Conservation (phyloP, 2,888 invertebrate genomes). For the Macrosoma leucophasiata region DNA sequence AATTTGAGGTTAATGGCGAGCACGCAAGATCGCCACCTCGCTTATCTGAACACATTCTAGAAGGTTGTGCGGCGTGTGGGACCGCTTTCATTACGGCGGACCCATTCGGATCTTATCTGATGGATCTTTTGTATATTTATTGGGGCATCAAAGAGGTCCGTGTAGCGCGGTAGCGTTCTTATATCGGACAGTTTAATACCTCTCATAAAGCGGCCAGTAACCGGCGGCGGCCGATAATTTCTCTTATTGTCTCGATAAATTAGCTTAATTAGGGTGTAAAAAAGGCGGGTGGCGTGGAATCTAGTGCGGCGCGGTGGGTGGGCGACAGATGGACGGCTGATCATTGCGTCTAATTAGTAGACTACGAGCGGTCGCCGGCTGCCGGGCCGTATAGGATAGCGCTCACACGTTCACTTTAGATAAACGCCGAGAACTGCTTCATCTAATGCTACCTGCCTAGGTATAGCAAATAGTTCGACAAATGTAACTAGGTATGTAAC, state of each 20-base stretch:
- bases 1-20: slow-evolving; percentile 44
- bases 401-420: too few relatives aligned
- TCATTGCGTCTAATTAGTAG: slow-evolving; percentile 32
- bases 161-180: slow-evolving; percentile 68
- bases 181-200: slow-evolving; percentile 61
- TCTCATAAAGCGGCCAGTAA: slow-evolving; percentile 61
- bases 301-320: slow-evolving; percentile 66
- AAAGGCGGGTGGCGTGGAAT: slow-evolving; percentile 59
- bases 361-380: slow-evolving; percentile 15
- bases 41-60: slow-evolving; percentile 45
- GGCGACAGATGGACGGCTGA: slow-evolving; percentile 32
- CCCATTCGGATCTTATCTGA: slow-evolving; percentile 46
- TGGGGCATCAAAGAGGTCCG: slow-evolving; percentile 50
- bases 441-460: too few relatives aligned
- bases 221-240: slow-evolving; percentile 57
- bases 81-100: slow-evolving; percentile 21
- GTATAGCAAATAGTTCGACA: too few relatives aligned
- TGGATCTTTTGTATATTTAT: slow-evolving; percentile 64
- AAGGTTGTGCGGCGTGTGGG: slow-evolving; percentile 24
- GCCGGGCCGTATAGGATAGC: slow-evolving; percentile 14
- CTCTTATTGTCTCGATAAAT: slow-evolving; percentile 72
- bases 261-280: slow-evolving; percentile 74
- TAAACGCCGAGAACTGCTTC: too few relatives aligned
- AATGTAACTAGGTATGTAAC: too few relatives aligned
- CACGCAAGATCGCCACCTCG: slow-evolving; percentile 45